Base-by-base conservation (phyloP, 2,888 invertebrate genomes). In the Phragmatobia fuliginosa region DNA sequence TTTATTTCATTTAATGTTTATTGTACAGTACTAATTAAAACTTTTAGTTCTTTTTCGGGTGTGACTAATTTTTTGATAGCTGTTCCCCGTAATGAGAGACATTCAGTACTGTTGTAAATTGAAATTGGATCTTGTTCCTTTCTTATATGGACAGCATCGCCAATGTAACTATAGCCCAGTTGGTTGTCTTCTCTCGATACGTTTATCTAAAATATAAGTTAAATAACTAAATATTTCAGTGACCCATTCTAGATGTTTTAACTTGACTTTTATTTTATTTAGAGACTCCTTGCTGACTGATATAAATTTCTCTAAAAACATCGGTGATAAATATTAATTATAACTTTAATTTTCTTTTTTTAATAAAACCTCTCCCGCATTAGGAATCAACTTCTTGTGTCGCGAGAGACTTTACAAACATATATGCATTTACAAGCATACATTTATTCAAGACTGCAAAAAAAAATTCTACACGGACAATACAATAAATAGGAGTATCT, bases 121-220 rank as follows among this genome's bases (percentile, higher is more conserved):
- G 70, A 78, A 2, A 62, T 32, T 1, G 83, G 79, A 36, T 83
- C 80, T 38, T 87, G 86, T n/a, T 79, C 75, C 1, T 85, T 77
- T 75, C 80, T 81, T n/a, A 89, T 79, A 67, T 86, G 77, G 18
- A 80, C 58, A 21, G 87, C 83, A 74, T 84, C 82, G 36, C 88
- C 89, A 25, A 83, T 80, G 59, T 85, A 88, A 66, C 81, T 85
- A 52, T 84, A 83, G 33, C 85, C 83, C 65, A 80, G 70, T 25
- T 76, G 83, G 52, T 80, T 83, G 32, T 88, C 82, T 69, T 83
- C 76, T 41, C 80, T 80, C 66, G 80, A 74, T 3, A 87, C 45
- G 31, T 78, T 82, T 70, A 88, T 71, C 88, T 88, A 58, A 68
- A 32, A 59, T 21, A 33, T 59, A 32, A 58, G 28, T 31, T 32